phyloP scores from a whole-genome alignment of 2,888 invertebrate genomes.

The Mylabris sibirica region DNA sequence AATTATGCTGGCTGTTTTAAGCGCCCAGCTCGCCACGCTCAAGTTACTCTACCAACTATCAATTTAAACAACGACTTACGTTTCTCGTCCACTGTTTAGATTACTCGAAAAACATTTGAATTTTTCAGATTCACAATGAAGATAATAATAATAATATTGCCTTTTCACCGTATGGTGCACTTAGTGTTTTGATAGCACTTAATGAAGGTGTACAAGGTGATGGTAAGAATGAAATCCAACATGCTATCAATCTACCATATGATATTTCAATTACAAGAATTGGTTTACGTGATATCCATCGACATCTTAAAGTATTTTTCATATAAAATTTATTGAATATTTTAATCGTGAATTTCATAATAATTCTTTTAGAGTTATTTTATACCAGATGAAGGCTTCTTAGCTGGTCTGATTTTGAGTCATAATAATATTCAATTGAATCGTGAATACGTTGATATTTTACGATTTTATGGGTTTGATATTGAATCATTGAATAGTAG shows the following conservation, averaged over 20 bases:
- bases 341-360: not conserved
- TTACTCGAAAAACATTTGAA: no score
- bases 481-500: conserved; percentile 63
- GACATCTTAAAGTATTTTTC: conserved; percentile 75
- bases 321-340: conserved; percentile 5
- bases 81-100: no score
- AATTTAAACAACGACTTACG: no score
- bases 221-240: conserved; percentile 75
- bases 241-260: conserved; percentile 74
- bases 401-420: conserved; percentile 81
- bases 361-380: conserved; percentile 73
- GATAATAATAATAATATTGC: conserved; percentile 82
- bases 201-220: conserved; percentile 81
- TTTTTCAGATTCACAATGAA: conserved; percentile 72
- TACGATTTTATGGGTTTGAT: conserved; percentile 84
- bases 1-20: no score
- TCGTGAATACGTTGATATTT: conserved; percentile 74
- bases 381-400: conserved; percentile 81
- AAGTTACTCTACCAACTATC: no score
- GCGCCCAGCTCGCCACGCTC: no score
- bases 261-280: conserved; percentile 77
- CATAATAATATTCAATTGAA: conserved; percentile 79
- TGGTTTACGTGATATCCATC: conserved; percentile 83
- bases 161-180: conserved; percentile 83
- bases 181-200: conserved; percentile 80